phyloP scores from a whole-genome alignment of 2,113 vertebrate genomes.

The Corydoras sp. region DNA sequence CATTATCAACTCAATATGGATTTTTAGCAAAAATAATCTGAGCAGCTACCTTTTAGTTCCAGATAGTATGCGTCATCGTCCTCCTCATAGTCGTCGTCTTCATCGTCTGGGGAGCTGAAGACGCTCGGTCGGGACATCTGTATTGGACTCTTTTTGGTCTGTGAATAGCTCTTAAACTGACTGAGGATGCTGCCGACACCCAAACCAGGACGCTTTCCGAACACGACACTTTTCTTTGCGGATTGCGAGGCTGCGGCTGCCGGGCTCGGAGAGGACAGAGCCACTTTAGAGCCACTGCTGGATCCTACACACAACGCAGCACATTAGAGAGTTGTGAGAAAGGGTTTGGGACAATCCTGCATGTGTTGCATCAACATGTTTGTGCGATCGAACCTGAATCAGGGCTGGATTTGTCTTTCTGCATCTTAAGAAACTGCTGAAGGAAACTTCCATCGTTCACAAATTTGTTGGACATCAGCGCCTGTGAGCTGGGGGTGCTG shows the following conservation, averaged over 20 bases:
- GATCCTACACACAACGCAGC: conserved; percentile 48
- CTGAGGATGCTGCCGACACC: conserved; percentile 76
- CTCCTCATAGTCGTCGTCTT: conserved; percentile 80
- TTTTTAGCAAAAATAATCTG: background rate
- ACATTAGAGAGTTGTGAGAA: background rate
- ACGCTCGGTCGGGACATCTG: conserved; percentile 76
- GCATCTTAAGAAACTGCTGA: conserved; percentile 92
- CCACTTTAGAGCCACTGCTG: conserved; percentile 45
- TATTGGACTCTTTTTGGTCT: conserved; percentile 74
- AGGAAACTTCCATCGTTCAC: conserved; percentile 93
- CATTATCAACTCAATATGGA: background rate
- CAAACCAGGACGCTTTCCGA: conserved; percentile 76
- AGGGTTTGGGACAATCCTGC: background rate
- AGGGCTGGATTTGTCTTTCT: conserved; percentile 75
- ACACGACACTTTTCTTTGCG: conserved; percentile 68
- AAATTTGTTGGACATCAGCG: conserved; percentile 79
- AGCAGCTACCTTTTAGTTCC: conserved; percentile 69
- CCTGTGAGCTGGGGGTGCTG: conserved; percentile 61
- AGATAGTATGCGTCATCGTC: conserved; percentile 69
- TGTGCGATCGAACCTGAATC: conserved; percentile 52
- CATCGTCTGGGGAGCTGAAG: conserved; percentile 83
- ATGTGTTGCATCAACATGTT: too few relatives aligned
- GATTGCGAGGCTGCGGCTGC: conserved; percentile 53
- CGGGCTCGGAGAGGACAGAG: conserved; percentile 45
- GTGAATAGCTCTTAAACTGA: conserved; percentile 79